Evolutionary conservation across 1,140 invertebrate species (phyloP).

Genomic region (Leucophenga varia): DNA sequence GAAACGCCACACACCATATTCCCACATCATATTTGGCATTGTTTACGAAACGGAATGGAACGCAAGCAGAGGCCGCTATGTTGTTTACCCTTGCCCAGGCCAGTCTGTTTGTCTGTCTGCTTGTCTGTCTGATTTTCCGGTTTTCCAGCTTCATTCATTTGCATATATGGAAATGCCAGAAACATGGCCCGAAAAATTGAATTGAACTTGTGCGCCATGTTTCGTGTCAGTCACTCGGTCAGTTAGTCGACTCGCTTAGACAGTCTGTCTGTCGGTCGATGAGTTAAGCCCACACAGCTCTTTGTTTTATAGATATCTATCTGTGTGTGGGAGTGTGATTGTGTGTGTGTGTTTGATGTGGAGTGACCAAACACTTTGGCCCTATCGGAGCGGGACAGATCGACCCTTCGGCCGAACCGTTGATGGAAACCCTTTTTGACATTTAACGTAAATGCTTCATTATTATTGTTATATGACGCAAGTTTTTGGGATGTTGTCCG

Average conservation of each 20-base stretch:
- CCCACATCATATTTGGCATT: too few species aligned
- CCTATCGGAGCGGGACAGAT: slow-evolving; percentile 20
- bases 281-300: slow-evolving; percentile 8
- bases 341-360: slow-evolving; percentile 13
- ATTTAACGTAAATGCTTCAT: slow-evolving; percentile 51
- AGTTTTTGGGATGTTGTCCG: slow-evolving; percentile 11
- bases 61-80: too few species aligned
- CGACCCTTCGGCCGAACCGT: slow-evolving; percentile 4
- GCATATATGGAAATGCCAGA: slow-evolving; percentile 51
- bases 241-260: too few species aligned
- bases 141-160: slow-evolving; percentile 46
- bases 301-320: slow-evolving; percentile 32
- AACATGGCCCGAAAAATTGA: slow-evolving; percentile 50
- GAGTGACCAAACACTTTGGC: slow-evolving; percentile 46
- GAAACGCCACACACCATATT: too few species aligned
- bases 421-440: slow-evolving; percentile 34
- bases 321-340: too few species aligned
- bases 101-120: not conserved
- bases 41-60: too few species aligned
- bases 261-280: slow-evolving; percentile 20
- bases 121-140: slow-evolving; percentile 31
- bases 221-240: slow-evolving; percentile 26
- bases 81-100: too few species aligned
- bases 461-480: slow-evolving; percentile 47
- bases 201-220: slow-evolving; percentile 42